These are phyloP conservation scores for Sclerurus mexicanus DNA, from an alignment of 2,113 vertebrate genomes.

Conservation along the genomic window DNA sequence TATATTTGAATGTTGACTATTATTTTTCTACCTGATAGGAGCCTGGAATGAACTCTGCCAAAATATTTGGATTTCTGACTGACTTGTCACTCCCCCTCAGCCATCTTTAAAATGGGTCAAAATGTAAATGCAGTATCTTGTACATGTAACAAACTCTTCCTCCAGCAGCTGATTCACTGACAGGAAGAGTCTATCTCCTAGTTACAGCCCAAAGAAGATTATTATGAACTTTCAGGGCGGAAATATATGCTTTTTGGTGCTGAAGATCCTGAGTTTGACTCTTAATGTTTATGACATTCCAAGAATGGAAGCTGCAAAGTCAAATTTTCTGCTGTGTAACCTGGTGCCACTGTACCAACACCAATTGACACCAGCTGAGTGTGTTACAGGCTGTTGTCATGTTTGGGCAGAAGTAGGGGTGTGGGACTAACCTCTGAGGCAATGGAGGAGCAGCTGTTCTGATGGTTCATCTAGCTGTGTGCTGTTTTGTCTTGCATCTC, in stretches of 20 bases:
- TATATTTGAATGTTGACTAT: not conserved
- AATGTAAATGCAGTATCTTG: not conserved
- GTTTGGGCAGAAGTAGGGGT: not conserved
- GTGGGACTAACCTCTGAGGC: not conserved
- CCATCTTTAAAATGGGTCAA: conserved; percentile 6
- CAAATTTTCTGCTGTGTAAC: not conserved
- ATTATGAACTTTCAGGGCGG: not conserved
- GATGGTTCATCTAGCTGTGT: not conserved
- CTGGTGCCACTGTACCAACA: not conserved
- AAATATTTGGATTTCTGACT: conserved; percentile 23
- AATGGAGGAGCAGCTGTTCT: not conserved
- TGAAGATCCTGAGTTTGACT: not conserved
- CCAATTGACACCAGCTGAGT: not conserved
- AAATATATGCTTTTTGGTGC: not conserved
- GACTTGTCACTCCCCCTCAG: not conserved
- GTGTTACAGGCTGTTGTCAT: not conserved
- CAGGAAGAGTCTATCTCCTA: not conserved
- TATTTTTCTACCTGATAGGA: not conserved
- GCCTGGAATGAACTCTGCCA: not conserved
- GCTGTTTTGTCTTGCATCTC: not conserved
- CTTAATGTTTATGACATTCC: not conserved
- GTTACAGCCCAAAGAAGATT: not conserved
- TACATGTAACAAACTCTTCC: not conserved
- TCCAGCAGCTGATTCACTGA: not conserved
- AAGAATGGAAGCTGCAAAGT: not conserved